Evolutionary conservation across 2,888 invertebrate species (phyloP).

Genomic region (Meloe dianella): DNA sequence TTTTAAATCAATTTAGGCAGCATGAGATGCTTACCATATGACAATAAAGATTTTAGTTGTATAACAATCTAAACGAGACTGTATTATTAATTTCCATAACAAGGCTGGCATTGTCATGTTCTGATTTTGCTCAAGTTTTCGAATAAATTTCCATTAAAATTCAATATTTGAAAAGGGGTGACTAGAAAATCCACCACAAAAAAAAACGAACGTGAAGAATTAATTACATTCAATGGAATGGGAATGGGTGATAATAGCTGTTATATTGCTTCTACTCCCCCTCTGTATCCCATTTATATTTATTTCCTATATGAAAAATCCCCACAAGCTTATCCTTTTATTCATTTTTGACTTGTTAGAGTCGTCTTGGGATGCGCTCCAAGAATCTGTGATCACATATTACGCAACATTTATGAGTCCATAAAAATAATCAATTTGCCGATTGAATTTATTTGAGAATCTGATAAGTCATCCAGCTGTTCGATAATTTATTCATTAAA

Average conservation of each 20-base stretch:
- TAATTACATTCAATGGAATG: background rate
- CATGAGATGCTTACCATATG: background rate
- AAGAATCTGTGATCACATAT: background rate
- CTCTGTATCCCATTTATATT: too few relatives aligned
- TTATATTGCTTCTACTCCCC: too few relatives aligned
- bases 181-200: background rate
- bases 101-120: slow-evolving; percentile 8
- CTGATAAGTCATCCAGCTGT: background rate
- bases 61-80: background rate
- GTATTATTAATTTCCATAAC: slow-evolving; percentile 10
- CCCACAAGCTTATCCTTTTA: too few relatives aligned
- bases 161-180: background rate
- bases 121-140: background rate
- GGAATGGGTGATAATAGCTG: background rate
- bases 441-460: too few relatives aligned
- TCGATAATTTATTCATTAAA: slow-evolving; percentile 11
- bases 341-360: too few relatives aligned
- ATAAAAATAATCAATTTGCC: background rate
- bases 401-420: background rate
- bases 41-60: background rate
- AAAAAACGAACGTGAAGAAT: background rate
- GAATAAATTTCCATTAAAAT: slow-evolving; percentile 13
- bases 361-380: too few relatives aligned
- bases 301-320: too few relatives aligned
- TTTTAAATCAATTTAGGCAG: background rate